Conservation (phyloP, 2,113 vertebrate species). For the Oryzias woworae region DNA sequence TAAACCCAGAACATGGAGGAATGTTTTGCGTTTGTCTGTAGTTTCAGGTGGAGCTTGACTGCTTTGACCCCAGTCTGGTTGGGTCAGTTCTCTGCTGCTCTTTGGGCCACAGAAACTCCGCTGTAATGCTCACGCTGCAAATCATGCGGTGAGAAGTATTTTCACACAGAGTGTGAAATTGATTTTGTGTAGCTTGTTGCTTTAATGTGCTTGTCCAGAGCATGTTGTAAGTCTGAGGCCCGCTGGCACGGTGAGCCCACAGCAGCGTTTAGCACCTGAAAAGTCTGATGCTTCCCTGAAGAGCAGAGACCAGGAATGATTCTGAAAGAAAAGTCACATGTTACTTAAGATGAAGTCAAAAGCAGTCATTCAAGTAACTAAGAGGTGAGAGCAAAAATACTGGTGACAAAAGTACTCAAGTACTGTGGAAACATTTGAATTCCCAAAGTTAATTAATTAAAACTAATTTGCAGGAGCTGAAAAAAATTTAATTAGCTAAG, state of each 20-base stretch:
- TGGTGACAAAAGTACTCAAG: too few relatives aligned
- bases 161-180: slow-evolving; percentile 7
- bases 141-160: background rate
- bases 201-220: background rate
- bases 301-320: background rate
- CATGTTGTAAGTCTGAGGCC: background rate
- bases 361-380: too few relatives aligned
- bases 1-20: too few relatives aligned
- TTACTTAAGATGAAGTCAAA: too few relatives aligned
- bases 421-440: too few relatives aligned
- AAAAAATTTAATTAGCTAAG: too few relatives aligned
- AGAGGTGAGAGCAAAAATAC: too few relatives aligned
- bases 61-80: background rate
- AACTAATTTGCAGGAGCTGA: too few relatives aligned
- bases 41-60: too few relatives aligned
- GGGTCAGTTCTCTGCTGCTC: background rate
- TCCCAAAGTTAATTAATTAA: too few relatives aligned
- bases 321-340: too few relatives aligned
- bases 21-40: too few relatives aligned
- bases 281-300: slow-evolving; percentile 11
- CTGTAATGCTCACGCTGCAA: background rate
- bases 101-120: background rate
- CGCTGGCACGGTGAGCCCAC: background rate
- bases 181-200: slow-evolving; percentile 6
- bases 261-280: background rate